Evolutionary conservation across 2,888 invertebrate species (phyloP).

Genomic region (Autographa pulchrina): DNA sequence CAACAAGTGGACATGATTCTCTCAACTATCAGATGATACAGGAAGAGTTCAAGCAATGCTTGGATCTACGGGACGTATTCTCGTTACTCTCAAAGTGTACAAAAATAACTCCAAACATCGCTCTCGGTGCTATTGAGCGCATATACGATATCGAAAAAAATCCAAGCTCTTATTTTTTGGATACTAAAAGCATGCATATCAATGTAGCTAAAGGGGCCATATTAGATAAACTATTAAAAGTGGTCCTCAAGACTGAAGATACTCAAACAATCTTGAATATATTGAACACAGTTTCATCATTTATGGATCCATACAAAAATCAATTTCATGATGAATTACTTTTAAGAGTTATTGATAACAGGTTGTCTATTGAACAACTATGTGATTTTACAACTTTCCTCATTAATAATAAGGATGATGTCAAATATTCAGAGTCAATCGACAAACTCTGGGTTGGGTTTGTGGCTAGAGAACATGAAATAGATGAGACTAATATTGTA

Average conservation of each 20-base stretch:
- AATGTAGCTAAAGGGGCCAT: slow-evolving; percentile 84
- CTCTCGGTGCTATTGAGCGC: slow-evolving; percentile 85
- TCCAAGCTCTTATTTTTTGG: slow-evolving; percentile 63
- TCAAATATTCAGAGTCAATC: slow-evolving; percentile 85
- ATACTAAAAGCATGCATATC: slow-evolving; percentile 70
- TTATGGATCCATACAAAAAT: slow-evolving; percentile 83
- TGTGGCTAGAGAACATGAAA: slow-evolving; percentile 87
- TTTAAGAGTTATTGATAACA: slow-evolving; percentile 89
- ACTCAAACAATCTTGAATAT: slow-evolving; percentile 84
- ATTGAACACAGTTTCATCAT: slow-evolving; percentile 76
- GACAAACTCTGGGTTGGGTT: slow-evolving; percentile 92
- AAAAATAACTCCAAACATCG: slow-evolving; percentile 86
- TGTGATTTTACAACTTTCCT: slow-evolving; percentile 90
- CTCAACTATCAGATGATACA: slow-evolving; percentile 80
- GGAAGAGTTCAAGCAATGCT: slow-evolving; percentile 84
- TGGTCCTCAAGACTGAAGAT: slow-evolving; percentile 84
- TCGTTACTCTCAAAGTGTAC: slow-evolving; percentile 84
- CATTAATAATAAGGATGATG: slow-evolving; percentile 81
- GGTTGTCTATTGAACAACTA: slow-evolving; percentile 89
- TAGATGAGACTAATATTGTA: slow-evolving; percentile 89
- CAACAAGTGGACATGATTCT: slow-evolving; percentile 68
- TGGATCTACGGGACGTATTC: slow-evolving; percentile 82
- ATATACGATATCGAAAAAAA: slow-evolving; percentile 82
- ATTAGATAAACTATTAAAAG: slow-evolving; percentile 82
- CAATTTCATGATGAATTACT: slow-evolving; percentile 91